These are phyloP conservation scores for Apoda limacodes DNA, from an alignment of 2,888 invertebrate species.

Conservation along the genomic window DNA sequence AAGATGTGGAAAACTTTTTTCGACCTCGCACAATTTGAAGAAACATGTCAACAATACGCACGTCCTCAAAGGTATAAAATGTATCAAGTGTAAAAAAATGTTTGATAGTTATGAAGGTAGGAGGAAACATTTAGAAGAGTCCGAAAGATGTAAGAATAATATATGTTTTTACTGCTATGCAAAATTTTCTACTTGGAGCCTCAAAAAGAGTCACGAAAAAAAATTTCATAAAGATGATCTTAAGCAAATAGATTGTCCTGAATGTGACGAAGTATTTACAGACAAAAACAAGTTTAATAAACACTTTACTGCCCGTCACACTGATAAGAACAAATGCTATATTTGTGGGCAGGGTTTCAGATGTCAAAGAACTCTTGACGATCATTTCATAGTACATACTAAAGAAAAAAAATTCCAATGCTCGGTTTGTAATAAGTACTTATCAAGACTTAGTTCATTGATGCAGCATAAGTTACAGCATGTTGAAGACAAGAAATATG, in stretches of 20 bases:
- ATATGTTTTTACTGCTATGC: too few species aligned
- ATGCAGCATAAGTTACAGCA: conserved; percentile 31
- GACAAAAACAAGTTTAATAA: conserved; percentile 7
- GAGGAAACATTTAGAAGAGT: too few species aligned
- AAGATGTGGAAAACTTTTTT: too few species aligned
- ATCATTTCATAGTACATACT: conserved; percentile 40
- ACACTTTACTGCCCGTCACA: conserved; percentile 20
- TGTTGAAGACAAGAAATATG: conserved; percentile 33
- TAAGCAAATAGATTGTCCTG: conserved; percentile 23
- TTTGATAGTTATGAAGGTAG: too few species aligned
- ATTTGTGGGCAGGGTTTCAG: conserved; percentile 24
- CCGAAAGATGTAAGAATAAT: too few species aligned
- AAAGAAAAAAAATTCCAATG: conserved; percentile 40
- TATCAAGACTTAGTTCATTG: conserved; percentile 26
- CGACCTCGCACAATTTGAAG: too few species aligned
- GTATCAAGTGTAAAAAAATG: too few species aligned
- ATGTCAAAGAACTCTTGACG: conserved; percentile 31
- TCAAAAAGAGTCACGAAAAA: conserved; percentile 28
- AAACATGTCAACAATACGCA: too few species aligned
- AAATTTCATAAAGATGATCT: conserved; percentile 26
- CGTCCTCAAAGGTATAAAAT: too few species aligned
- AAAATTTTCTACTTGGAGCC: too few species aligned
- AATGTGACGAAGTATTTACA: conserved; percentile 18
- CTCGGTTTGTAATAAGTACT: conserved; percentile 36
- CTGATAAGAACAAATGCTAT: conserved; percentile 18